Evolutionary conservation across 2,113 vertebrate species (phyloP), one percentile per base, ranked within the genome.

Genomic region (Albula glossodonta): DNA sequence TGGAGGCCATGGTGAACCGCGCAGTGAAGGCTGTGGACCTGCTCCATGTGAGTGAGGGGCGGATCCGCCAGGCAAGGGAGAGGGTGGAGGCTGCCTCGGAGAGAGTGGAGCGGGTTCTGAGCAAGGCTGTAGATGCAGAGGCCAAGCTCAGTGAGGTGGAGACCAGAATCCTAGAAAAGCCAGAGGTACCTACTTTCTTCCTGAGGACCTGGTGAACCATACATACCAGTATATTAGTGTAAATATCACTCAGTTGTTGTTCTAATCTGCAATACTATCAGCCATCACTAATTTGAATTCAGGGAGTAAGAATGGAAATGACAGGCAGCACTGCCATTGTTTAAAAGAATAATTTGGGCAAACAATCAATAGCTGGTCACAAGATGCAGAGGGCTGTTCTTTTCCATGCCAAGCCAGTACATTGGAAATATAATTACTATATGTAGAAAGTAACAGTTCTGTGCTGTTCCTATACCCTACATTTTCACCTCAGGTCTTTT

Each of bases 71-170:
- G 87, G 94, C 94, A 53, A 92, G 74, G 74, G 87, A 81, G 87
- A 94, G 85, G 88, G 92, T 95, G 89, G 93, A 94, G 85, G 88
- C 88, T 85, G 92, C 95, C 80, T 87, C 91, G 11, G 86, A 85
- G 82, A 93, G 53, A 87, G 89, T 94, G 88, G 92, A 93, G 88
- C 90, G 90, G 79, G 92, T 91, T 82, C 57, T 95, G 84, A 91
- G n/a, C 31, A 90, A 88, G 83, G 84, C 91, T 2, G 82, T 83
- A n/a, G 7, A 89, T 60, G 88, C 92, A 0, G 90, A 92, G 0
- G n/a, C 87, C 19, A 90, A 93, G 87, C 90, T 94, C 63, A 89
- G 56, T 2, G 11, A 12, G n/a, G 83, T 92, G 74, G 90, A 95
- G 89, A 85, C 74, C 70, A 84, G 25, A 70, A 70, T 92, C 78